Evolutionary conservation across 2,797 vertebrate genomes (phyloP).

Genomic region (Phyllotis vaccarum): DNA sequence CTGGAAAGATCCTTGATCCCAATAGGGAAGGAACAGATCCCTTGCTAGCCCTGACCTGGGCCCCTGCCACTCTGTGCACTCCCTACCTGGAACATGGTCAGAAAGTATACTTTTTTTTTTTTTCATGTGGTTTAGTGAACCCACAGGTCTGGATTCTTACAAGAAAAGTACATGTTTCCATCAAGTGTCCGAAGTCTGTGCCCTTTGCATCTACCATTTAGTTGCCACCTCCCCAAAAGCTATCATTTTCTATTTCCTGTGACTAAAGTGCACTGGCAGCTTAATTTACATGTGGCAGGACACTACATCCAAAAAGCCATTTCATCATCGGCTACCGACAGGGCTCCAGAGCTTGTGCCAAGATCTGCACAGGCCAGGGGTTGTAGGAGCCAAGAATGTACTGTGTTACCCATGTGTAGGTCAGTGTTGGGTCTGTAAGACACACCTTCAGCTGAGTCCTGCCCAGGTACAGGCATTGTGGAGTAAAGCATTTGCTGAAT

Average conservation of each 20-base stretch:
- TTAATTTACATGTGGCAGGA: slow-evolving; percentile 16
- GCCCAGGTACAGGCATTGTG: background rate
- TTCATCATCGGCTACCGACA: background rate
- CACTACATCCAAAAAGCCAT: background rate
- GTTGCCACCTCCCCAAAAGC: slow-evolving; percentile 82
- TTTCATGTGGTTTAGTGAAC: slow-evolving; percentile 82
- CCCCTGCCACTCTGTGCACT: slow-evolving; percentile 73
- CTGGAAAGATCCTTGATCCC: background rate
- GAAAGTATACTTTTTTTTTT: slow-evolving; percentile 75
- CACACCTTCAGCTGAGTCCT: background rate
- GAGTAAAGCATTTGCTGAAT: background rate
- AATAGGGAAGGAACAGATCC: background rate
- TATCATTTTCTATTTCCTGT: slow-evolving; percentile 75
- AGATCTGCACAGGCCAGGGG: background rate
- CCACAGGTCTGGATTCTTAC: slow-evolving; percentile 84
- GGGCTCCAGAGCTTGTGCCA: background rate
- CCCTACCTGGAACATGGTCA: slow-evolving; percentile 79
- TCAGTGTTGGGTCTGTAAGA: background rate
- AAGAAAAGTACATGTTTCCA: slow-evolving; percentile 83
- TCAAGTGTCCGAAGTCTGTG: slow-evolving; percentile 78
- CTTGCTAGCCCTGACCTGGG: slow-evolving; percentile 78
- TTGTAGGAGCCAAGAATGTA: background rate
- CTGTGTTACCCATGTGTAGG: background rate
- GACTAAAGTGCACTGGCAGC: slow-evolving; percentile 19
- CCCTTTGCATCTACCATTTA: slow-evolving; percentile 80